Evolutionary conservation across 2,113 vertebrate species (phyloP).

Genomic region (Nothoprocta pentlandii): DNA sequence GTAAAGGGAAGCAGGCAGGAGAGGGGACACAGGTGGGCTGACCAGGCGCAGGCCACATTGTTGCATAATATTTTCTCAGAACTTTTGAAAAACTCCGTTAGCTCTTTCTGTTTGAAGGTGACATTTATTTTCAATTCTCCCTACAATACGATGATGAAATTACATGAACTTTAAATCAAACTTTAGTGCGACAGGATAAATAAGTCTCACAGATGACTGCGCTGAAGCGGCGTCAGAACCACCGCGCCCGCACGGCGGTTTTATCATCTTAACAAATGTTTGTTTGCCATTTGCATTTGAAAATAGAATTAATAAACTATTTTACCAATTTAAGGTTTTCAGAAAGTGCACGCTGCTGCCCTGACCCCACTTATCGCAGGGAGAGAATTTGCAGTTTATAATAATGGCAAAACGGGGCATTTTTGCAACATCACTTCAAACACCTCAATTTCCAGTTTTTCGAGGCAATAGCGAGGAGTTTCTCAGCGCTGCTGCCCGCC

Average conservation of each 20-base stretch:
- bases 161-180: constrained; percentile 64
- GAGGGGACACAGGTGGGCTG: neutral
- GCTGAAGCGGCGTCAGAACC: neutral
- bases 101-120: constrained; percentile 10
- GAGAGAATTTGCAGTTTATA: constrained; percentile 23
- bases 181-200: constrained; percentile 12
- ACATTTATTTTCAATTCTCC: constrained; percentile 65
- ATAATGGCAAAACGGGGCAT: constrained; percentile 17
- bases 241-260: neutral
- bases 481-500: constrained; percentile 57
- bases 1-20: neutral
- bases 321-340: constrained; percentile 39
- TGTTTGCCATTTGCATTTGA: constrained; percentile 71
- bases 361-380: neutral
- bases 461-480: constrained; percentile 2
- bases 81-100: constrained; percentile 36
- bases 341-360: neutral
- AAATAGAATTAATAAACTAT: constrained; percentile 64
- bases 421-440: constrained; percentile 21
- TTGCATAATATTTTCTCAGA: neutral
- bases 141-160: constrained; percentile 34
- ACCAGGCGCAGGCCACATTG: neutral
- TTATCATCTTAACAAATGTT: constrained; percentile 63
- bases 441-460: constrained; percentile 41
- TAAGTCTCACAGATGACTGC: neutral